These are phyloP conservation scores for Drosophila subobscura DNA, from an alignment of 1,140 invertebrate species.

Conservation along the genomic window DNA sequence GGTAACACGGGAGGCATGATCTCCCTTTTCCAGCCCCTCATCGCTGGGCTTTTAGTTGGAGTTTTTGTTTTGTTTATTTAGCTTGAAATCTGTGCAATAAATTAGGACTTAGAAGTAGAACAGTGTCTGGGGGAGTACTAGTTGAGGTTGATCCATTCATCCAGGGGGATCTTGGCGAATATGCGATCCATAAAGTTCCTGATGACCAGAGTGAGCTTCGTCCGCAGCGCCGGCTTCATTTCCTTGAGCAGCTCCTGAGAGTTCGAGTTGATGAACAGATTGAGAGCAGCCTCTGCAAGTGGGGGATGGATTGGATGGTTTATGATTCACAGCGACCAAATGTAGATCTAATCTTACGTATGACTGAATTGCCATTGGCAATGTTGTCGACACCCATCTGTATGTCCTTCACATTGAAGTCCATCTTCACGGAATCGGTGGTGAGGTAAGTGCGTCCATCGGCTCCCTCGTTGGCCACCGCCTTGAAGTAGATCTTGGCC, in stretches of 20 bases:
- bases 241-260: conserved; percentile 91
- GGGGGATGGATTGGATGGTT: background rate
- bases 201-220: conserved; percentile 90
- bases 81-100: conserved; percentile 63
- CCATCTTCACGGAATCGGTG: conserved; percentile 90
- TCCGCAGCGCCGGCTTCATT: conserved; percentile 93
- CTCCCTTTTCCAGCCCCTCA: background rate
- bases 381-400: conserved; percentile 93
- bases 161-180: conserved; percentile 90
- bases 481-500: conserved; percentile 92
- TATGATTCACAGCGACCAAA: background rate
- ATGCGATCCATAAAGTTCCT: conserved; percentile 89
- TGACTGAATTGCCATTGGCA: conserved; percentile 90
- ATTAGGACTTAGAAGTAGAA: conserved; percentile 58
- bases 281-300: conserved; percentile 90
- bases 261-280: conserved; percentile 93
- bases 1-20: conserved; percentile 4
- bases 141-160: conserved; percentile 86
- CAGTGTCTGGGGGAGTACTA: conserved; percentile 33
- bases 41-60: conserved; percentile 1
- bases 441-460: conserved; percentile 87
- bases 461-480: conserved; percentile 85
- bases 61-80: conserved; percentile 45
- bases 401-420: conserved; percentile 91
- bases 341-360: conserved; percentile 86